These are phyloP conservation scores for Phragmatobia fuliginosa DNA, from an alignment of 2,888 invertebrate genomes.

Conservation along the genomic window DNA sequence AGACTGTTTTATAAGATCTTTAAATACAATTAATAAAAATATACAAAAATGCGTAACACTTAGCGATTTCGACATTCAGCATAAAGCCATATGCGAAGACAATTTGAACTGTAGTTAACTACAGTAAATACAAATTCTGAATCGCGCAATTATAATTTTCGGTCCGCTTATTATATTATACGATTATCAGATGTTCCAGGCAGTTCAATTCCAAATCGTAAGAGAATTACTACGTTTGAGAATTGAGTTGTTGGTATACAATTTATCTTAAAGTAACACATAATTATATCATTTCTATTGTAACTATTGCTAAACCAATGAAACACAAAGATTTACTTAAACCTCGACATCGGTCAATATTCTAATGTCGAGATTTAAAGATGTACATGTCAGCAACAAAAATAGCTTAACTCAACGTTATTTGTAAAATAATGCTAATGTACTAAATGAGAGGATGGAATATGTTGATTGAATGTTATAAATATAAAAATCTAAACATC, in stretches of 20 bases:
- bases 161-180: too few relatives aligned
- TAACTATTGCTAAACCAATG: neutral
- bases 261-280: neutral
- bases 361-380: neutral
- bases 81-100: too few relatives aligned
- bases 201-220: neutral
- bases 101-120: neutral
- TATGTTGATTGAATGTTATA: neutral
- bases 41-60: too few relatives aligned
- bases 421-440: neutral
- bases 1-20: too few relatives aligned
- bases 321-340: neutral
- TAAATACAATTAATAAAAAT: too few relatives aligned
- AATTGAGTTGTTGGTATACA: too few relatives aligned
- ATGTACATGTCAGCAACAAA: neutral
- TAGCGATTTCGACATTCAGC: too few relatives aligned
- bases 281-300: neutral
- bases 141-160: neutral
- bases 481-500: neutral
- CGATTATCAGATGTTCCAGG: neutral
- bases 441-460: neutral
- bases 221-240: too few relatives aligned
- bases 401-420: neutral
- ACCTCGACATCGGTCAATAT: neutral
- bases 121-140: neutral